These are phyloP conservation scores for Crypturellus tataupa DNA, from an alignment of 2,797 vertebrate species.

Conservation along the genomic window DNA sequence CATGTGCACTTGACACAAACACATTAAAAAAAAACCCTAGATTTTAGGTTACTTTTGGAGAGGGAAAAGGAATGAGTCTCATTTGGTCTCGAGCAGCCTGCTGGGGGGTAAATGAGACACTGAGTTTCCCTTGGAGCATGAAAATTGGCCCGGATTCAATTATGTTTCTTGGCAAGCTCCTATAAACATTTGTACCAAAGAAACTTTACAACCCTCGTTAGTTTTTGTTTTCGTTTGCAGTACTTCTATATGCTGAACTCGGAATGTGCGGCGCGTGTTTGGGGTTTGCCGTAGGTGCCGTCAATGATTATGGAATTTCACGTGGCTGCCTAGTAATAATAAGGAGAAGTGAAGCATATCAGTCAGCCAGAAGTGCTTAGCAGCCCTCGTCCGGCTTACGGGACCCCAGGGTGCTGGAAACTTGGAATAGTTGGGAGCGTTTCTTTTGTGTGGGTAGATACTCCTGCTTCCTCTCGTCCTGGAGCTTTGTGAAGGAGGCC, in stretches of 20 bases:
- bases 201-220: slow-evolving; percentile 3
- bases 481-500: slow-evolving; percentile 7
- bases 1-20: not conserved
- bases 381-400: not conserved
- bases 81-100: slow-evolving; percentile 15
- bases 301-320: not conserved
- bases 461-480: slow-evolving; percentile 41
- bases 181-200: slow-evolving; percentile 17
- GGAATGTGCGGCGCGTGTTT: not conserved
- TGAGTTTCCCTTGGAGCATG: slow-evolving; percentile 58
- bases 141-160: slow-evolving; percentile 49
- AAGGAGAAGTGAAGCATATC: not conserved
- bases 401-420: slow-evolving; percentile 57
- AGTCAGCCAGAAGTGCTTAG: not conserved
- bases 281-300: not conserved
- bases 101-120: slow-evolving; percentile 53
- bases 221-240: slow-evolving; percentile 25
- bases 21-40: not conserved
- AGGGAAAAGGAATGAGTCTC: slow-evolving; percentile 19
- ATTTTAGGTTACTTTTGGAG: slow-evolving; percentile 42
- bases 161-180: slow-evolving; percentile 53
- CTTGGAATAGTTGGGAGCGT: slow-evolving; percentile 43
- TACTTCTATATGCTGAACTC: not conserved
- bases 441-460: slow-evolving; percentile 28
- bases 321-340: not conserved